Percentiles rank a stretch among this genome's conserved stretches.
These are phyloP conservation scores for Microctonus aethiopoides DNA, from an alignment of 2,888 invertebrate species.

Conservation along the genomic window DNA sequence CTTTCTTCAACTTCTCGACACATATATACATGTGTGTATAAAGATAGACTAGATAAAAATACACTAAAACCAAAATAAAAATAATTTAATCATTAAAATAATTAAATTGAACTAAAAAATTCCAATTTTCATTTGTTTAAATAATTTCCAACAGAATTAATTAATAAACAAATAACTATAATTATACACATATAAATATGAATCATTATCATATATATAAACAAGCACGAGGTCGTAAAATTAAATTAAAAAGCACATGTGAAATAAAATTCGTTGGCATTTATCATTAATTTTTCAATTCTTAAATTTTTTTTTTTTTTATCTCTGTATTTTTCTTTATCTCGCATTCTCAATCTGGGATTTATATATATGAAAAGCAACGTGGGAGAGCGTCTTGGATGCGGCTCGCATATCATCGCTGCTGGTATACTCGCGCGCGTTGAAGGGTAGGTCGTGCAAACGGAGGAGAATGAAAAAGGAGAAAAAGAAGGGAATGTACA, in stretches of 20 bases:
- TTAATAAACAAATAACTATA: no score
- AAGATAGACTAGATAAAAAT: no score
- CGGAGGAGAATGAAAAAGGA: conserved; percentile 28
- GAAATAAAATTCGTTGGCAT: no score
- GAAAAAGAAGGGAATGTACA: neutral
- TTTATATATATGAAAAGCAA: neutral
- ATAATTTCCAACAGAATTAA: no score
- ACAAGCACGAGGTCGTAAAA: neutral
- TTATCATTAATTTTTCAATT: no score
- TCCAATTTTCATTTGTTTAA: no score
- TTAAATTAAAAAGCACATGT: no score
- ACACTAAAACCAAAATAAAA: no score
- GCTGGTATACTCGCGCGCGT: conserved; percentile 27
- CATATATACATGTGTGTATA: conserved; percentile 23
- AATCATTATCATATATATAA: no score
- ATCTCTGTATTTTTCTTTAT: neutral
- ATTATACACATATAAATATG: no score
- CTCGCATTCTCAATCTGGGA: neutral
- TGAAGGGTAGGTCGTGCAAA: conserved; percentile 25
- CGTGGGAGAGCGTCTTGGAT: conserved; percentile 20
- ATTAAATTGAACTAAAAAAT: no score
- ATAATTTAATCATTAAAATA: no score
- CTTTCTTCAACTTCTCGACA: conserved; percentile 4
- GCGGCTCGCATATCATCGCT: conserved; percentile 27
- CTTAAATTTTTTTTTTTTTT: neutral